Conservation (phyloP, 1,140 invertebrate genomes). For the Zaprionus inermis region DNA sequence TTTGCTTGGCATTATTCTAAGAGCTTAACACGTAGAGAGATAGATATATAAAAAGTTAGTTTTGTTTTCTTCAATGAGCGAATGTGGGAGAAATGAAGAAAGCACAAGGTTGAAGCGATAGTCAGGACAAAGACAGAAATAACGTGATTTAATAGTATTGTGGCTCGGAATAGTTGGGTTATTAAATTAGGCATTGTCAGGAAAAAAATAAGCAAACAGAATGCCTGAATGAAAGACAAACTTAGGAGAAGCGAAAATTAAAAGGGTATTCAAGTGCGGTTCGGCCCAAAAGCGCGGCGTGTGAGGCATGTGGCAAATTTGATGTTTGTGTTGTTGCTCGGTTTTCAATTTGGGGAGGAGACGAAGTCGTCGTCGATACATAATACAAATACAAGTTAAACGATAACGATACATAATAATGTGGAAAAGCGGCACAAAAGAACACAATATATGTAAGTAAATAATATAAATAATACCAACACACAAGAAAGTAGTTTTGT, state of each 20-base stretch:
- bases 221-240: slow-evolving; percentile 25
- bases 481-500: slow-evolving; percentile 75
- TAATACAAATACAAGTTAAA: slow-evolving; percentile 40
- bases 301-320: slow-evolving; percentile 25
- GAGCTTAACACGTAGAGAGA: slow-evolving; percentile 61
- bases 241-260: slow-evolving; percentile 20
- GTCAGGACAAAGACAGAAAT: slow-evolving; percentile 31
- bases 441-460: slow-evolving; percentile 52
- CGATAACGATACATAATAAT: slow-evolving; percentile 19
- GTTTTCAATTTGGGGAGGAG: slow-evolving; percentile 14
- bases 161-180: slow-evolving; percentile 2
- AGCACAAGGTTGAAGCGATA: slow-evolving; percentile 8
- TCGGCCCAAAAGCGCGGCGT: slow-evolving; percentile 60
- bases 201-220: slow-evolving; percentile 11
- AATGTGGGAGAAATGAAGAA: slow-evolving; percentile 30
- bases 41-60: slow-evolving; percentile 16
- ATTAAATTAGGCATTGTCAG: slow-evolving; percentile 11
- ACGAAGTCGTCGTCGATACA: slow-evolving; percentile 31
- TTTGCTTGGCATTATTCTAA: slow-evolving; percentile 69
- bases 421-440: slow-evolving; percentile 69
- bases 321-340: slow-evolving; percentile 13
- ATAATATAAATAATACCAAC: slow-evolving; percentile 77
- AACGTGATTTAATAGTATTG: slow-evolving; percentile 17
- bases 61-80: slow-evolving; percentile 11
- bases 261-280: slow-evolving; percentile 31